Evolutionary conservation across 1,140 invertebrate genomes (phyloP), one percentile per base, ranked within the genome.

Genomic region (Cheumatopsyche charites): DNA sequence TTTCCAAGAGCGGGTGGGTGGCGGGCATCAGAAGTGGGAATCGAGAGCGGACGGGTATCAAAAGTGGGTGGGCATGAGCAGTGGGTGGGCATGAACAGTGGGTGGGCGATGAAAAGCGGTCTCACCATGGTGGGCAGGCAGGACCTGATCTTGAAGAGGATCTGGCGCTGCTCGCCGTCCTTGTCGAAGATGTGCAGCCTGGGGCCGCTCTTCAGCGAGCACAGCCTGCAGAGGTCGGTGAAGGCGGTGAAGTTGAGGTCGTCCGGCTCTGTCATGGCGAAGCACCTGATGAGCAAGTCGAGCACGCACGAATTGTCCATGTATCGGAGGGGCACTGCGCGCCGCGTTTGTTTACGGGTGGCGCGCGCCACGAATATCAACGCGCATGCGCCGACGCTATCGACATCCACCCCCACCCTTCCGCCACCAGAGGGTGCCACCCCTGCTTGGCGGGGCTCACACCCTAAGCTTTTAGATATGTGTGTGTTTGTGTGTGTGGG

Each of bases 111-210:
- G n/a, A n/a, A n/a, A n/a, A n/a, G n/a, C n/a, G n/a, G n/a, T n/a
- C 87, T 88, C 78, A 89, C 88, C 83, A 87, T 84, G 79, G 88
- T 86, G 45, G 88, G 88, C 79, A 90, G 83, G 76, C 89, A 88
- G 65, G 88, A 87, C 71, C 88, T 84, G 76, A 90, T 84, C 81
- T 90, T 90, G 79, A 89, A 89, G 43, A 89, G 83, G 67, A 90
- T 83, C 79, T 90, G 88, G 66, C 88, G 82, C 75, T 90, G 88
- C 78, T 90, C 89, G 41, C 88, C 87, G 76, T 89, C 87, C 77
- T 89, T 89, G 77, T 90, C 89, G 78, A 90, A 90, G 77, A 90
- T 89, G 78, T 89, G 87, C 49, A 90, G 82, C 77, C 86, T 79
- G 67, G 88, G 87, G 45, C 86, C 88, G 71, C 85, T 87, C 79